Conservation (phyloP, 2,797 vertebrate genomes). For the Triplophysa yarkandensis region DNA sequence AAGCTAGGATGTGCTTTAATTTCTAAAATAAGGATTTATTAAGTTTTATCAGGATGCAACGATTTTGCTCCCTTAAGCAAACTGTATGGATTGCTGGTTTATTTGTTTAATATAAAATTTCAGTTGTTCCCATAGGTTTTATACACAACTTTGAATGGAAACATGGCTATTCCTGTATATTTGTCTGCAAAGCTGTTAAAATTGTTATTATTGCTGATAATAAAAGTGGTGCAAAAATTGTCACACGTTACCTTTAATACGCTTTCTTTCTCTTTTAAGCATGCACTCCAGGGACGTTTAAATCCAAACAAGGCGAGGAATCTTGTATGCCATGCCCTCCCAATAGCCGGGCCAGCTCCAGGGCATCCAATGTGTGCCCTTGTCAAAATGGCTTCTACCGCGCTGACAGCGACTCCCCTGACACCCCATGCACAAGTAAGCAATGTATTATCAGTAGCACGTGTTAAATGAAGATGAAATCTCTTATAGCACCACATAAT, state of each 20-base stretch:
- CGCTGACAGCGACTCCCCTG: constrained; percentile 86
- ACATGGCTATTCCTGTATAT: too few relatives aligned
- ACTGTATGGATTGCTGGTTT: too few relatives aligned
- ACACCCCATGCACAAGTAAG: constrained; percentile 95
- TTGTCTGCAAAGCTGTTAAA: too few relatives aligned
- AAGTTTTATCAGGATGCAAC: too few relatives aligned
- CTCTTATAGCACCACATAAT: neutral
- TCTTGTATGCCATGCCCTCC: constrained; percentile 87
- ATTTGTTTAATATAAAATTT: too few relatives aligned
- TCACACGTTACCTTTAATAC: neutral
- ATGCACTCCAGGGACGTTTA: constrained; percentile 88
- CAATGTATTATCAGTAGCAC: constrained; percentile 36
- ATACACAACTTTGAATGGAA: too few relatives aligned
- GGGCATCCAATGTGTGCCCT: constrained; percentile 85
- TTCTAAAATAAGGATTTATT: too few relatives aligned
- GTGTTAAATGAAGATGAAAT: constrained; percentile 13
- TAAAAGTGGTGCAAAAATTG: neutral
- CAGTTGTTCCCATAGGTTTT: too few relatives aligned
- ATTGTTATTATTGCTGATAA: too few relatives aligned
- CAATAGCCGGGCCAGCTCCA: constrained; percentile 86
- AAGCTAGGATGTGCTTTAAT: too few relatives aligned
- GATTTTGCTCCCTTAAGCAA: too few relatives aligned
- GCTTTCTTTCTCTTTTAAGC: constrained; percentile 68
- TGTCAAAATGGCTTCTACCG: constrained; percentile 90
- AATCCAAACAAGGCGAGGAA: constrained; percentile 91